Conservation (phyloP, 1,140 invertebrate species). For the Telenomus remus region DNA sequence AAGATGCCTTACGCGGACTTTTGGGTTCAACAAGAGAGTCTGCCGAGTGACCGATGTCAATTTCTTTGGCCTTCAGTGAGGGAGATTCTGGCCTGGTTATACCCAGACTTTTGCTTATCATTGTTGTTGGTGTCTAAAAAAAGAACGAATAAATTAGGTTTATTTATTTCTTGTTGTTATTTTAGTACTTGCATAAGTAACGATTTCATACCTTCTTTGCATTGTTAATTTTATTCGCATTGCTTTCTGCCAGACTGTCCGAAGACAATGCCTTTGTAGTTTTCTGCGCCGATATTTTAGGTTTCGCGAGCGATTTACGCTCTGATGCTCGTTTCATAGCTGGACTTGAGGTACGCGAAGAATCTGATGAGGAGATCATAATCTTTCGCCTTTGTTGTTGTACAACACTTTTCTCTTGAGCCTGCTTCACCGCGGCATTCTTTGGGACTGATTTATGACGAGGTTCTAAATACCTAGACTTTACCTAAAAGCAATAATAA, state of each 20-base stretch:
- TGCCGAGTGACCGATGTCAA: slow-evolving; percentile 74
- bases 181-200: too few relatives aligned
- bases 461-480: slow-evolving; percentile 78
- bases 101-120: slow-evolving; percentile 69
- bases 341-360: slow-evolving; percentile 81
- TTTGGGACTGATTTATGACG: slow-evolving; percentile 68
- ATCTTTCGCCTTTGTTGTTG: slow-evolving; percentile 67
- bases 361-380: slow-evolving; percentile 78
- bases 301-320: slow-evolving; percentile 67
- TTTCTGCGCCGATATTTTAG: slow-evolving; percentile 71
- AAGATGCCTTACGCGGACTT: slow-evolving; percentile 65
- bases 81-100: slow-evolving; percentile 74
- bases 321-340: slow-evolving; percentile 77
- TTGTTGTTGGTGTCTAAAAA: slow-evolving; percentile 25
- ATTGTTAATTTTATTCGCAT: slow-evolving; percentile 59
- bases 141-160: neutral
- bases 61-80: slow-evolving; percentile 66
- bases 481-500: slow-evolving; percentile 66
- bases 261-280: slow-evolving; percentile 74
- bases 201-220: slow-evolving; percentile 49
- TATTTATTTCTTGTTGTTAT: too few relatives aligned
- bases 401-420: slow-evolving; percentile 63
- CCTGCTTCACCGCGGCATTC: slow-evolving; percentile 52
- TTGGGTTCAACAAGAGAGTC: slow-evolving; percentile 75
- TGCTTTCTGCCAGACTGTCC: slow-evolving; percentile 74